Percentiles rank a stretch among this genome's conserved stretches.
These are phyloP conservation scores for Ptychochromis oligacanthus DNA, from an alignment of 2,113 vertebrate genomes.

Conservation along the genomic window DNA sequence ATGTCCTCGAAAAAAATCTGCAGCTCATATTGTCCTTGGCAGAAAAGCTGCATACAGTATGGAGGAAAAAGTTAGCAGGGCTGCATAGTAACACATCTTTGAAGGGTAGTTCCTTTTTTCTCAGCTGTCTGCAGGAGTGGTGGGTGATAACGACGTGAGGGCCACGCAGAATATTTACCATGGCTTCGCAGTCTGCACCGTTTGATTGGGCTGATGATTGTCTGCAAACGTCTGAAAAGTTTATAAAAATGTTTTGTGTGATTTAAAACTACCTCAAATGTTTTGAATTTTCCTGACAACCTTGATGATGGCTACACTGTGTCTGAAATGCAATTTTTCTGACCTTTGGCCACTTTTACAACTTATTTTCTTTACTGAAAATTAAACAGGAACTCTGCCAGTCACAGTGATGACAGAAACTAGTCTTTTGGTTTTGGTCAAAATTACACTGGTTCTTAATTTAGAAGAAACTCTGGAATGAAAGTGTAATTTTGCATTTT, in stretches of 20 bases:
- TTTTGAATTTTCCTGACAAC: background rate
- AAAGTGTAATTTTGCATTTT: background rate
- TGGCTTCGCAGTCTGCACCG: no score
- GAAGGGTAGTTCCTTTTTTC: conserved; percentile 31
- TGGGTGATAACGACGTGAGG: background rate
- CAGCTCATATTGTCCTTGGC: conserved; percentile 66
- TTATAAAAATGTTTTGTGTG: background rate
- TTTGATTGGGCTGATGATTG: background rate
- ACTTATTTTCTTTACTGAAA: background rate
- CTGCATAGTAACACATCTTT: conserved; percentile 10
- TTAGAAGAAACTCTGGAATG: background rate
- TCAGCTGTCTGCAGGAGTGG: conserved; percentile 5
- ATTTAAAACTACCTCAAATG: background rate
- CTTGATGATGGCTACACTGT: background rate
- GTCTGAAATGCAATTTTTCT: background rate
- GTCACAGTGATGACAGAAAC: background rate
- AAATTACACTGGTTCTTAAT: background rate
- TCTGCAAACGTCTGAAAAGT: background rate
- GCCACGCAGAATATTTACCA: background rate
- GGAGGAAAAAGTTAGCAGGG: conserved; percentile 11
- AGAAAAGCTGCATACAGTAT: conserved; percentile 35
- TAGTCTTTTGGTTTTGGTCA: background rate
- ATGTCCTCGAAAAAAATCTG: conserved; percentile 25
- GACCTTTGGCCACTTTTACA: background rate
- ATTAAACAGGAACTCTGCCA: background rate